Evolutionary conservation across 2,797 vertebrate species (phyloP), one percentile per base, ranked within the genome.

Genomic region (Mionectes olivaceus): DNA sequence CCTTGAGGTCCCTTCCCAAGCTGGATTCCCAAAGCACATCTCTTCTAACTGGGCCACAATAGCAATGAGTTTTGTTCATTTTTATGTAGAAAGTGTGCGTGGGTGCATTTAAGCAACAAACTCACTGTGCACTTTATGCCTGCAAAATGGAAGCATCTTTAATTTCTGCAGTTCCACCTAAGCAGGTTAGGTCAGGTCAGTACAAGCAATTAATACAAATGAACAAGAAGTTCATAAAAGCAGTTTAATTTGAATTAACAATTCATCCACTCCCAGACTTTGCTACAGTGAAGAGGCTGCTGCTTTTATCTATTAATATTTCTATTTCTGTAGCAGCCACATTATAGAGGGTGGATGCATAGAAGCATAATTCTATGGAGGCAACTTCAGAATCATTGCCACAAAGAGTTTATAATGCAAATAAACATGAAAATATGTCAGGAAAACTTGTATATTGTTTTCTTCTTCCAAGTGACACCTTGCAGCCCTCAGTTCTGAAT

Each of bases 191-290:
- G 83, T 82, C 80, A 91, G 95, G 88, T 93, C 91, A 91, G 69
- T 39, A 94, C 83, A 94, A 91, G 89, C 85, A 96, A 94, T 93
- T 95, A 93, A 96, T 91, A 95, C 59, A 96, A 95, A 92, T 90
- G 92, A 96, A 93, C 85, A 91, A 89, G 89, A 93, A 96, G 91
- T 93, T 86, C 87, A 93, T 91, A 90, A 96, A 95, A 92, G 82
- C 79, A 95, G 95, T 93, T 95, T 94, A 83, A 88, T 68, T 91
- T 90, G 76, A 91, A 93, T 95, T 94, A 95, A 90, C 90, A 94
- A 79, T 83, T 94, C 32, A 69, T 83, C 83, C 68, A 46, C 74
- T 88, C 67, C 59, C 63, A 84, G 59, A 44, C 47, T 81, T 88
- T 47, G 32, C 55, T 63, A 27, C 53, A 73, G 53, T 61, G 57